Conservation (phyloP, 2,888 invertebrate genomes). For the Cryptocephalus moraei region DNA sequence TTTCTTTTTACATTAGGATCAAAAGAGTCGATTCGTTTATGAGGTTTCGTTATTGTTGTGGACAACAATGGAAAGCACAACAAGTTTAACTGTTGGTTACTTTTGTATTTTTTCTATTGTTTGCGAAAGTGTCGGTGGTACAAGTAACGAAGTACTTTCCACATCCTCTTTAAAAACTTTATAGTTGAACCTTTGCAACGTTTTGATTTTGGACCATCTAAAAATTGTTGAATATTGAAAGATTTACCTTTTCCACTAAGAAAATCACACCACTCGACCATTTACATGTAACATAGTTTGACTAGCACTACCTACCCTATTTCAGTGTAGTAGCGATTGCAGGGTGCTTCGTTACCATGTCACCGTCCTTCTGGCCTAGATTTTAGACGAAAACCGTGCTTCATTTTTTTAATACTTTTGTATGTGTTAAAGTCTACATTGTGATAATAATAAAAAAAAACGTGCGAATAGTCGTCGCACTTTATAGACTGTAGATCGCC, state of each 20-base stretch:
- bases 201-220: too few relatives aligned
- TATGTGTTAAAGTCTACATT: constrained; percentile 32
- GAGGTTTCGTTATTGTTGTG: background rate
- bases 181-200: too few relatives aligned
- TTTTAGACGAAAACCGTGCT: constrained; percentile 26
- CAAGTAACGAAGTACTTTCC: too few relatives aligned
- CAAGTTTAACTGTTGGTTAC: too few relatives aligned
- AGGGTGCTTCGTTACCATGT: constrained; percentile 12
- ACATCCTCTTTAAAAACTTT: too few relatives aligned
- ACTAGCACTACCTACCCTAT: background rate
- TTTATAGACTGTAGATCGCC: constrained; percentile 33
- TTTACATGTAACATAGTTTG: background rate
- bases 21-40: background rate
- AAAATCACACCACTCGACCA: too few relatives aligned
- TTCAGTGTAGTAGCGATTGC: background rate
- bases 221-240: too few relatives aligned
- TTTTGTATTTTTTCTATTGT: too few relatives aligned
- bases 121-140: too few relatives aligned
- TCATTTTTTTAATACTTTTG: constrained; percentile 37
- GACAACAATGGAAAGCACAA: too few relatives aligned
- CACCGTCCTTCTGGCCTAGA: constrained; percentile 27
- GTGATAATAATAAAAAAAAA: constrained; percentile 30
- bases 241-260: too few relatives aligned
- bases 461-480: constrained; percentile 24
- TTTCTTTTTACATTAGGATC: background rate